Conservation (phyloP, 2,888 invertebrate species). For the Rhogogaster chlorosoma region DNA sequence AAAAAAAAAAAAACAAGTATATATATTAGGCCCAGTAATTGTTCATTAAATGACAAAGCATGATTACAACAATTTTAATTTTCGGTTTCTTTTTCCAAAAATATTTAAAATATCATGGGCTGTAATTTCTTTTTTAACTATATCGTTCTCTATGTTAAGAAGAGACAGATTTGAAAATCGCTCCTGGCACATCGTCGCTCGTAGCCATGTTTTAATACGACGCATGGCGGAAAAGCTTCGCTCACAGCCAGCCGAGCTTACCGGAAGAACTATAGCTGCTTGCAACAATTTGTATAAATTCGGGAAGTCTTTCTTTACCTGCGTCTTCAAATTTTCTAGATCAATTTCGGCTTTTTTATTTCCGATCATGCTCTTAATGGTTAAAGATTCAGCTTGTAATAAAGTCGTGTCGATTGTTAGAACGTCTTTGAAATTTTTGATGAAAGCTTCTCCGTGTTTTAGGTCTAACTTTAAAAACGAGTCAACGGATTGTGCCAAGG, state of each 20-base stretch:
- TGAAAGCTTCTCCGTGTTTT: not conserved
- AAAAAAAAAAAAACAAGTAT: not conserved
- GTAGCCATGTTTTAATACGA: not conserved
- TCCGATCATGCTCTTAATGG: not conserved
- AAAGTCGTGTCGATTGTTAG: not conserved
- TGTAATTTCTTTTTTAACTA: not conserved
- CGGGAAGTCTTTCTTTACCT: constrained; percentile 10
- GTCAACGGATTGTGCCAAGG: not conserved
- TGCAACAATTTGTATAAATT: constrained; percentile 15
- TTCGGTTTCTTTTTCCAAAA: constrained; percentile 9
- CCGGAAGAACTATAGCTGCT: constrained; percentile 2
- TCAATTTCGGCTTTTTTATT: not conserved
- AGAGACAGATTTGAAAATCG: not conserved
- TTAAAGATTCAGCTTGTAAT: not conserved
- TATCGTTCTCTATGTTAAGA: not conserved
- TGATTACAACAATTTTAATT: not conserved
- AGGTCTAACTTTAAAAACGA: constrained; percentile 11
- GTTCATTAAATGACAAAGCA: not conserved
- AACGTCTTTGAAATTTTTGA: not conserved
- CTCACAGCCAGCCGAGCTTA: constrained; percentile 21
- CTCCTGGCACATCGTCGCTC: not conserved
- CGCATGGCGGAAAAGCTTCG: constrained; percentile 20
- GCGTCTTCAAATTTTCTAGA: not conserved
- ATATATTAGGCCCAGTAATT: not conserved
- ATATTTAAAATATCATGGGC: not conserved